Conservation (phyloP, 2,888 invertebrate species). For the Rotaria socialis region DNA sequence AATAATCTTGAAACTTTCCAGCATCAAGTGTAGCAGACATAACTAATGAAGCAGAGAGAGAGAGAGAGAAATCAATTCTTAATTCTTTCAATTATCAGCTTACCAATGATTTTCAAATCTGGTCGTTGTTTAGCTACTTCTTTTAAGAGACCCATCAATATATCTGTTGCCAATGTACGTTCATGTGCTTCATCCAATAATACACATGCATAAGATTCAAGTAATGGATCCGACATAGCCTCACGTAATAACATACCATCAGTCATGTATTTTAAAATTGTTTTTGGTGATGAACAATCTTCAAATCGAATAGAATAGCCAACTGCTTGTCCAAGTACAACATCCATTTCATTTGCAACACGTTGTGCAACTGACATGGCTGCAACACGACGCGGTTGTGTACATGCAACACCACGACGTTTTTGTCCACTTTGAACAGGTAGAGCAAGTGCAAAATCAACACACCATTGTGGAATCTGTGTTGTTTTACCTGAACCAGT, state of each 20-base stretch:
- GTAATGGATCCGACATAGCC: conserved; percentile 97
- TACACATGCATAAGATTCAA: conserved; percentile 89
- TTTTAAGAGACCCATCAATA: conserved; percentile 92
- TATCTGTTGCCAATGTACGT: conserved; percentile 93
- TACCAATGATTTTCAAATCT: conserved; percentile 80
- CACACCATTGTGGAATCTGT: conserved; percentile 86
- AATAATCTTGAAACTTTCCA: conserved; percentile 94
- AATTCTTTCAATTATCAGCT: background rate
- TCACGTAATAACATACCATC: conserved; percentile 99
- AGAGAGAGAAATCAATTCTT: too few species aligned
- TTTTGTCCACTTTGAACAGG: conserved; percentile 13
- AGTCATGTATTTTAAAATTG: conserved; percentile 95
- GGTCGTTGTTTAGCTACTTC: conserved; percentile 86
- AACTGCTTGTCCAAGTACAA: conserved; percentile 80
- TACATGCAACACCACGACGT: conserved; percentile 73
- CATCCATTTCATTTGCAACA: conserved; percentile 99
- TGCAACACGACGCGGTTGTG: conserved; percentile 91
- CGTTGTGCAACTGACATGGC: conserved; percentile 99
- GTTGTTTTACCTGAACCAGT: conserved; percentile 98
- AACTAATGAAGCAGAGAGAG: conserved; percentile 61
- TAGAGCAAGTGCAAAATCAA: conserved; percentile 57
- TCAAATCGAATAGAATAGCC: conserved; percentile 97
- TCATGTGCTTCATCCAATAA: conserved; percentile 98
- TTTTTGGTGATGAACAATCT: conserved; percentile 89
- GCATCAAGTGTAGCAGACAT: conserved; percentile 99